Conservation (phyloP, 1,140 invertebrate genomes). For the Drosophila kikkawai region DNA sequence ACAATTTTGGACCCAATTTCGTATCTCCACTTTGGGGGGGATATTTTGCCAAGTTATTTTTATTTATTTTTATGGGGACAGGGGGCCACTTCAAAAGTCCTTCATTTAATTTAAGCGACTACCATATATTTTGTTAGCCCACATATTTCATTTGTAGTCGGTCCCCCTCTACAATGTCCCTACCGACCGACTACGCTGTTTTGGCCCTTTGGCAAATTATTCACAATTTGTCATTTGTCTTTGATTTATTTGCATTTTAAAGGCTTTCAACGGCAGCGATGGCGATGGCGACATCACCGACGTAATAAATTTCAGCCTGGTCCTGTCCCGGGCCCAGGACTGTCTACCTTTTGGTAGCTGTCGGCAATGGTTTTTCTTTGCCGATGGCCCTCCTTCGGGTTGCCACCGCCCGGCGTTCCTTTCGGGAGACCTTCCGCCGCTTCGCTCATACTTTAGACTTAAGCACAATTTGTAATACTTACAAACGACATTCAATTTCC, state of each 20-base stretch:
- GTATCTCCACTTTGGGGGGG: slow-evolving; percentile 9
- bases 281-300: slow-evolving; percentile 70
- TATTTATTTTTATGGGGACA: slow-evolving; percentile 29
- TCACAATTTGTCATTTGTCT: slow-evolving; percentile 84
- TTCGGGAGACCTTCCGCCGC: slow-evolving; percentile 20
- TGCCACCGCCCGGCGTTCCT: slow-evolving; percentile 11
- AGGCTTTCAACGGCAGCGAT: slow-evolving; percentile 74
- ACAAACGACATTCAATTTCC: slow-evolving; percentile 95
- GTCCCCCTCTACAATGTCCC: neutral
- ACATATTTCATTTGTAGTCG: slow-evolving; percentile 70
- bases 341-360: slow-evolving; percentile 80
- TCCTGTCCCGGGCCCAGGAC: slow-evolving; percentile 51
- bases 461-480: slow-evolving; percentile 87
- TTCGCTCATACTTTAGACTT: slow-evolving; percentile 68
- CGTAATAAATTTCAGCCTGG: slow-evolving; percentile 74
- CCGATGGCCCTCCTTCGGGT: slow-evolving; percentile 4
- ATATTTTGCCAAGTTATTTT: slow-evolving; percentile 22
- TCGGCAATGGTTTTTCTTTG: slow-evolving; percentile 52
- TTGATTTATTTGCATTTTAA: slow-evolving; percentile 84
- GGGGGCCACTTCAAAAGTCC: slow-evolving; percentile 54
- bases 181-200: slow-evolving; percentile 35
- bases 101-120: slow-evolving; percentile 82
- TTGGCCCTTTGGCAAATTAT: slow-evolving; percentile 80
- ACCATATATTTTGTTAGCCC: slow-evolving; percentile 76
- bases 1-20: slow-evolving; percentile 30